Evolutionary conservation across 2,113 vertebrate species (phyloP).

Genomic region (Bos indicus): DNA sequence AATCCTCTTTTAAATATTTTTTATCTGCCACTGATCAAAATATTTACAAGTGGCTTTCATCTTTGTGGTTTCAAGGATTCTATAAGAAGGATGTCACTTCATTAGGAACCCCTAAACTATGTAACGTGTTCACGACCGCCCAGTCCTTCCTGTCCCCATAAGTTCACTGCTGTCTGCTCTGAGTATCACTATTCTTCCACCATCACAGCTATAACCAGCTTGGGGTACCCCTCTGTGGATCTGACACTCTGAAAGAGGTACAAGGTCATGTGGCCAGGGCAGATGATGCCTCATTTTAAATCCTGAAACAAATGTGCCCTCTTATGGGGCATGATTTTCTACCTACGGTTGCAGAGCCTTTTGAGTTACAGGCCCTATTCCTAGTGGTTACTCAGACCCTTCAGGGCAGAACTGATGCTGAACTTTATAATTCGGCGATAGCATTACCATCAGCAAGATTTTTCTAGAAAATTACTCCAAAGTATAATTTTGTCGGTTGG

Average conservation of each 20-base stretch:
- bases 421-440: background rate
- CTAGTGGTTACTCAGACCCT: background rate
- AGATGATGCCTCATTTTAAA: background rate
- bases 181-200: background rate
- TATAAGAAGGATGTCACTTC: background rate
- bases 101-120: background rate
- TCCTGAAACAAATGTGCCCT: background rate
- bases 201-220: background rate
- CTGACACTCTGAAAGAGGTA: background rate
- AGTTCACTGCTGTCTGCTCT: background rate
- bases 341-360: background rate
- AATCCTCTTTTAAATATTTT: background rate
- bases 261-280: background rate
- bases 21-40: background rate
- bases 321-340: background rate
- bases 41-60: background rate
- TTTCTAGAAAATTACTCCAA: conserved; percentile 31
- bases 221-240: background rate
- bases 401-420: background rate
- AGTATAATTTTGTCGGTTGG: background rate
- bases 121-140: background rate
- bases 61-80: background rate
- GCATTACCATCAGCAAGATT: background rate
- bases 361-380: background rate
- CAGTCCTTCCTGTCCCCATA: too few relatives aligned